Evolutionary conservation across 2,888 invertebrate species (phyloP), one percentile per base, ranked within the genome.

Genomic region (Harmothoe impar): DNA sequence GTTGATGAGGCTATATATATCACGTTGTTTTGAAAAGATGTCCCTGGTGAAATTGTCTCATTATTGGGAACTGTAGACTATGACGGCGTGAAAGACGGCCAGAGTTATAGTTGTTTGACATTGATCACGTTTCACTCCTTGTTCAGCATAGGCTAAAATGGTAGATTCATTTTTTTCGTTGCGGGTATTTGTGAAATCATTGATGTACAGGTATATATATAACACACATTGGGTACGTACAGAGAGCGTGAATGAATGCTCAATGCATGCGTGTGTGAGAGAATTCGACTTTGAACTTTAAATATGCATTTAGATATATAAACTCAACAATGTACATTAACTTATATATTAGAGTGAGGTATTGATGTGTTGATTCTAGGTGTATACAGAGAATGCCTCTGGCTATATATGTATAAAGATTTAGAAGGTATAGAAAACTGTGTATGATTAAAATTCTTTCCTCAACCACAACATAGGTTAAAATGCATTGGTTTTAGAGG

Each of bases 321-420:
- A 81, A 81, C 23, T 81, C 81, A 81, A 43, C 43, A 43, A 81
- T 81, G 81, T 81, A 43, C 81, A 43, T 81, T 81, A 81, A 81
- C 33, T 81, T 81, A 81, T 81, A 35, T 81, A 17, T 43, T 81
- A 81, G 81, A 10, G 23, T 81, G 25, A 81, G 29, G 25, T 31
- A 77, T 31, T 31, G 33, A n/a, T 17, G 81, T 81, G 81, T 81
- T 35, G 81, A 81, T 81, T 35, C 35, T 35, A 35, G 81, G 17
- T 77, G n/a, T 15, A 35, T 17, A 31, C 31, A 31, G 10, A 77
- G 31, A 77, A 31, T 29, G 25, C 25, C 7, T 77, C 33, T 81
- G 43, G 35, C 15, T 81, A 33, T 81, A 15, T 35, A 20, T 17
- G 17, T 29, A 23, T 77, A 31, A 31, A 29, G 81, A 81, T 43